Evolutionary conservation across 2,797 vertebrate genomes (phyloP).

Genomic region (Protosalanx chinensis): DNA sequence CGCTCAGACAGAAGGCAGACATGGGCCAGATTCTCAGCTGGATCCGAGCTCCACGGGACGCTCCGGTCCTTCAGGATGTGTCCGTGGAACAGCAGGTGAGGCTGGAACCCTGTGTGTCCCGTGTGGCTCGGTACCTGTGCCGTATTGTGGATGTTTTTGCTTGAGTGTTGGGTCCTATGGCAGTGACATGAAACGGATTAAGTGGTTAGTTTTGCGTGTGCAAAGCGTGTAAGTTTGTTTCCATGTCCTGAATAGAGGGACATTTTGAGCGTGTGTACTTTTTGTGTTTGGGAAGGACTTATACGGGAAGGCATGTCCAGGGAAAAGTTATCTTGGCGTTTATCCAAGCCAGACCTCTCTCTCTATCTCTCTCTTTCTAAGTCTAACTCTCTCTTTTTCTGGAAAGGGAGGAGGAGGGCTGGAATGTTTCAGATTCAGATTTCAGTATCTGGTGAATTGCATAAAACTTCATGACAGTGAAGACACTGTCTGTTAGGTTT

Average conservation of each 20-base stretch:
- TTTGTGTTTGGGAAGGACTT: background rate
- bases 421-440: slow-evolving; percentile 57
- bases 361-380: slow-evolving; percentile 22
- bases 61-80: slow-evolving; percentile 61
- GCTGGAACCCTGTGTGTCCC: slow-evolving; percentile 28
- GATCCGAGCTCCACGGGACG: slow-evolving; percentile 65
- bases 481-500: too few species aligned
- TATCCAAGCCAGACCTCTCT: slow-evolving; percentile 37
- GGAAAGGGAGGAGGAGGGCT: slow-evolving; percentile 18
- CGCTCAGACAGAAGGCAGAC: slow-evolving; percentile 44
- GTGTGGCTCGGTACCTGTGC: slow-evolving; percentile 10
- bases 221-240: too few species aligned
- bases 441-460: slow-evolving; percentile 26
- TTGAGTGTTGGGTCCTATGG: background rate
- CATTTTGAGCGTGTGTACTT: background rate
- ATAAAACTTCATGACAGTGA: too few species aligned
- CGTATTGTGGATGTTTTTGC: slow-evolving; percentile 5
- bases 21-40: slow-evolving; percentile 78
- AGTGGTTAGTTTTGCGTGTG: background rate
- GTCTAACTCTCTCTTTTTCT: slow-evolving; percentile 16
- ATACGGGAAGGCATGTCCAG: slow-evolving; percentile 35
- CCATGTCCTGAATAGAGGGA: background rate
- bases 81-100: slow-evolving; percentile 73
- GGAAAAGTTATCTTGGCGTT: slow-evolving; percentile 47
- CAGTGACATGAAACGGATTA: background rate